These are phyloP conservation scores for Trematocara unimaculatum DNA, from an alignment of 2,113 vertebrate species.

Conservation along the genomic window DNA sequence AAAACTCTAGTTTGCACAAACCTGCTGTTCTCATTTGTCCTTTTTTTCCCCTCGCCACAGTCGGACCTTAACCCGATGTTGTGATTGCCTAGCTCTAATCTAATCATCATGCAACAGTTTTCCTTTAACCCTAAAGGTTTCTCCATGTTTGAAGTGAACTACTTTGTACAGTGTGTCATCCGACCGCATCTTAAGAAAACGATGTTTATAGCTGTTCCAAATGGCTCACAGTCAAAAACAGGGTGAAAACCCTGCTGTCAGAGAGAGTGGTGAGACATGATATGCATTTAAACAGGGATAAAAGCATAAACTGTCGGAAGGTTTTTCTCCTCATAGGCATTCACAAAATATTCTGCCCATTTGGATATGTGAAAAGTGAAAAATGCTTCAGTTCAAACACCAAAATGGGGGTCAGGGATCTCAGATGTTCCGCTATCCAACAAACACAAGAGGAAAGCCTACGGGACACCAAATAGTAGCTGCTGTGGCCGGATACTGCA, in stretches of 20 bases:
- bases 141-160: neutral
- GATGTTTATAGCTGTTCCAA: neutral
- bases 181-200: neutral
- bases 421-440: neutral
- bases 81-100: neutral
- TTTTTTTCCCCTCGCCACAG: neutral
- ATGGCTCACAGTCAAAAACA: neutral
- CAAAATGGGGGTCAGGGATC: neutral
- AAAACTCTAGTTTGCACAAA: neutral
- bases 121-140: neutral
- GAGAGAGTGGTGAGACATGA: neutral
- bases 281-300: neutral
- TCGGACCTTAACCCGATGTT: neutral
- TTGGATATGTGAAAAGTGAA: neutral
- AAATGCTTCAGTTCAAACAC: neutral
- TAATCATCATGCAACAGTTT: neutral
- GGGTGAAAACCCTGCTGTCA: neutral
- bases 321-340: neutral
- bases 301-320: neutral
- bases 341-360: neutral
- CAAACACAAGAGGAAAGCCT: neutral
- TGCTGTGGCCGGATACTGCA: neutral
- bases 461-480: neutral
- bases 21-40: neutral
- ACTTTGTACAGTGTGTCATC: neutral